A percentile compares a stretch with the other conserved stretches of the same genome.
Conservation (phyloP, 2,888 invertebrate species). For the Mellilla xanthometata region DNA sequence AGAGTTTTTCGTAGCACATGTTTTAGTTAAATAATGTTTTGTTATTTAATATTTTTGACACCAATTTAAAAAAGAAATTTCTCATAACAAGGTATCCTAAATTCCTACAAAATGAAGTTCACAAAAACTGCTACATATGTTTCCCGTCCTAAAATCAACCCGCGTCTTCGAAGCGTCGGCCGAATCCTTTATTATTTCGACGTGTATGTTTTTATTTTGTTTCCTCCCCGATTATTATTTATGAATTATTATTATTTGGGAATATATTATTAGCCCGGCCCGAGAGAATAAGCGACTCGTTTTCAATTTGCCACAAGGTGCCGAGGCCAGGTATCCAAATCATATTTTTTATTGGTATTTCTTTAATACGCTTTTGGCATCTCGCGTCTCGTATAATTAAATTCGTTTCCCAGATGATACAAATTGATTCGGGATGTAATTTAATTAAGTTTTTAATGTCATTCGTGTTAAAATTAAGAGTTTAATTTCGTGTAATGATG, state of each 20-base stretch:
- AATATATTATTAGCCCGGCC: slow-evolving; percentile 77
- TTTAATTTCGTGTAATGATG: slow-evolving; percentile 37
- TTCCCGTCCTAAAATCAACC: slow-evolving; percentile 21
- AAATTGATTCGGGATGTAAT: slow-evolving; percentile 70
- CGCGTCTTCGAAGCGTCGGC: slow-evolving; percentile 54
- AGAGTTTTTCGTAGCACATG: too few species aligned
- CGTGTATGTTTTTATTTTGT: slow-evolving; percentile 80
- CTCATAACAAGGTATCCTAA: too few species aligned
- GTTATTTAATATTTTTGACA: too few species aligned
- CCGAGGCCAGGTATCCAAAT: slow-evolving; percentile 41
- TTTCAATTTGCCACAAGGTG: slow-evolving; percentile 81
- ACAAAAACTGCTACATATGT: background rate
- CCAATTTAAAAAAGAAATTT: too few species aligned
- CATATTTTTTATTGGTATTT: slow-evolving; percentile 49
- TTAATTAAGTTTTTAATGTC: slow-evolving; percentile 60
- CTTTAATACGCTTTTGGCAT: slow-evolving; percentile 64
- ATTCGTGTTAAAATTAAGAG: slow-evolving; percentile 38
- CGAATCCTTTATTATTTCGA: slow-evolving; percentile 81
- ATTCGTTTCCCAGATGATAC: slow-evolving; percentile 58
- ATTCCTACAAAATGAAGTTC: background rate
- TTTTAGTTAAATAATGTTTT: too few species aligned
- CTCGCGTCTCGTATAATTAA: slow-evolving; percentile 64
- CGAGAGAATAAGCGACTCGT: slow-evolving; percentile 71
- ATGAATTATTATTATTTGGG: slow-evolving; percentile 82
- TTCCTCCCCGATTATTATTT: slow-evolving; percentile 79